phyloP scores from a whole-genome alignment of 2,113 vertebrate genomes.

The Microtus ochrogaster region DNA sequence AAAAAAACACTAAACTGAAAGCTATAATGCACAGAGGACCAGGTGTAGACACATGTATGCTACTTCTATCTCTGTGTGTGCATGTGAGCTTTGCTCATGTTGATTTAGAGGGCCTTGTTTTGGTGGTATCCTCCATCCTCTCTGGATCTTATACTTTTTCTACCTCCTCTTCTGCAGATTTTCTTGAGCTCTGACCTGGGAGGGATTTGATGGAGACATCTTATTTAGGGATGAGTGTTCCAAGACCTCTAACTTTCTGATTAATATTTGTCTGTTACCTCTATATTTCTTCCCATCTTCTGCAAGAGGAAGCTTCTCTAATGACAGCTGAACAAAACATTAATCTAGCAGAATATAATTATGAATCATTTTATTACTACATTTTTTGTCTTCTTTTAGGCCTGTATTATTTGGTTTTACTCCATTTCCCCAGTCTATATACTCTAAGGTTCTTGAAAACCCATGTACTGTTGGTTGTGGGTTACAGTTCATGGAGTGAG shows the following conservation, averaged over 20 bases:
- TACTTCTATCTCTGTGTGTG: not conserved
- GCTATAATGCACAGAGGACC: not conserved
- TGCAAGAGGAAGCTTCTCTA: not conserved
- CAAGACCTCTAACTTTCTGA: not conserved
- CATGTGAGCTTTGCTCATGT: not conserved
- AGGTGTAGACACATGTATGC: accelerated
- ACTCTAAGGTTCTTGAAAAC: not conserved
- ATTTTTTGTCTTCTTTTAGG: not conserved
- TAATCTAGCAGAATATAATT: not conserved
- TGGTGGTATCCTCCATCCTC: not conserved
- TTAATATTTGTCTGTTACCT: not conserved
- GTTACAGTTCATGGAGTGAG: not conserved
- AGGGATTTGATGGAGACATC: not conserved
- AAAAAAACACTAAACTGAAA: not conserved
- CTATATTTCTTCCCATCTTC: not conserved
- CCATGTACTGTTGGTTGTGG: not conserved
- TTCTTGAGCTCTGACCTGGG: not conserved
- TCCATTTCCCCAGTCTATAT: not conserved
- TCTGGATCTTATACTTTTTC: not conserved
- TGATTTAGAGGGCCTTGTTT: not conserved
- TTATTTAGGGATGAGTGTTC: not conserved
- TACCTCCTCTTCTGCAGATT: not conserved
- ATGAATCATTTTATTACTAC: not conserved
- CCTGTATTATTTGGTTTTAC: not conserved
- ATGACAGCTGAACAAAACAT: not conserved